Conservation (phyloP, 2,888 invertebrate genomes). For the Epistrophe grossulariae region DNA sequence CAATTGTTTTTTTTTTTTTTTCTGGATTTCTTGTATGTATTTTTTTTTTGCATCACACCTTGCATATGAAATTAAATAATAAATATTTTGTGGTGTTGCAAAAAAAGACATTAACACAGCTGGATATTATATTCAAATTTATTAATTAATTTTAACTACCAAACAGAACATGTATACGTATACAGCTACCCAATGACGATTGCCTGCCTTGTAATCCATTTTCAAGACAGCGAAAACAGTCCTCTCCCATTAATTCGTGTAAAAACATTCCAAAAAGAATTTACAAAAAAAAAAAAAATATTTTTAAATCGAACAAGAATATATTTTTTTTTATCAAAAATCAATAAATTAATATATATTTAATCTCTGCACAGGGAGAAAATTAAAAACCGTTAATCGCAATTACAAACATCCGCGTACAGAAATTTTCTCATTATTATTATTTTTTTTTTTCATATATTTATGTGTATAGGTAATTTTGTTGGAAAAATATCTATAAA, state of each 20-base stretch:
- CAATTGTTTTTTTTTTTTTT: no score
- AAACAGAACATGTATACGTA: neutral
- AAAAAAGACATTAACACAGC: conserved; percentile 7
- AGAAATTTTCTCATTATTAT: conserved; percentile 29
- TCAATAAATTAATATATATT: conserved; percentile 49
- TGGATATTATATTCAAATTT: neutral
- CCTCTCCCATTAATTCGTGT: conserved; percentile 2
- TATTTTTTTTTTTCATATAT: neutral
- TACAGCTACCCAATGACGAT: neutral
- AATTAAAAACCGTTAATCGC: conserved; percentile 75
- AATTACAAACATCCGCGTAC: conserved; percentile 70
- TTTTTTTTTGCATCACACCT: no score
- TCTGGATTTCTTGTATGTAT: no score
- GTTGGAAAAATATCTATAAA: conserved; percentile 47
- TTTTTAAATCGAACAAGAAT: neutral
- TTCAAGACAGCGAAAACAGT: conserved; percentile 29
- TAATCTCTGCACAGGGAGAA: conserved; percentile 56
- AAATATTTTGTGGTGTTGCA: neutral
- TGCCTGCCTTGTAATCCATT: neutral
- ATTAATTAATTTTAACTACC: conserved; percentile 28
- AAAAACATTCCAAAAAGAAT: conserved; percentile 2
- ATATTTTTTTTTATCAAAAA: conserved; percentile 20
- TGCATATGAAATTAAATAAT: neutral
- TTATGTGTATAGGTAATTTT: neutral
- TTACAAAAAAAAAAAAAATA: neutral